Percentiles rank a stretch among this genome's conserved stretches.
These are phyloP conservation scores for Danio rerio DNA, from an alignment of 2,113 vertebrate species.

Conservation along the genomic window DNA sequence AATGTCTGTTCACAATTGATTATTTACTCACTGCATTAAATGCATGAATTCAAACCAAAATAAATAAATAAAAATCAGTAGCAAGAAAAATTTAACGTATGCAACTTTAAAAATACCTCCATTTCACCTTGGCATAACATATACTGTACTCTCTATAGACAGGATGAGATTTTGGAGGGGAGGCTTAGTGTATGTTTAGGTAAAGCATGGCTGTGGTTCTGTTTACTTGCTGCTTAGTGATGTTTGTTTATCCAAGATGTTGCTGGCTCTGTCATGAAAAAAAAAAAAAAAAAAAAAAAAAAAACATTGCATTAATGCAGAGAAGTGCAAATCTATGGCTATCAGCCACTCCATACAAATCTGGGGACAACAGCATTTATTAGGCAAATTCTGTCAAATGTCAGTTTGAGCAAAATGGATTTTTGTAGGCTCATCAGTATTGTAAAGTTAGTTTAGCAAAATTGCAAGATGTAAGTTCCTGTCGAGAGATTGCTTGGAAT, in stretches of 20 bases:
- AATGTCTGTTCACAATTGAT: not conserved
- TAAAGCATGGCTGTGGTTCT: slow-evolving; percentile 28
- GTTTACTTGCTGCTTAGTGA: slow-evolving; percentile 43
- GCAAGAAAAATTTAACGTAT: not conserved
- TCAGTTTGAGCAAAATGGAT: slow-evolving; percentile 9
- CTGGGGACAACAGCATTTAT: not conserved
- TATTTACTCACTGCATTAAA: not conserved
- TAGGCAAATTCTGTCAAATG: slow-evolving; percentile 8
- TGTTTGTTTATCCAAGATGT: slow-evolving; percentile 54
- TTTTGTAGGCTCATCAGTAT: slow-evolving; percentile 20
- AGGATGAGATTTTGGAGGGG: slow-evolving; percentile 9
- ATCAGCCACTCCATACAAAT: slow-evolving; percentile 17
- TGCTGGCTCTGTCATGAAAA: slow-evolving; percentile 14
- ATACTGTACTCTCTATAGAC: slow-evolving; percentile 1
- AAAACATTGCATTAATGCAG: not conserved
- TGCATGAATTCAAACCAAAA: not conserved
- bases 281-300: not conserved
- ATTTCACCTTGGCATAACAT: slow-evolving; percentile 11
- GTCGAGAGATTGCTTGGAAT: not conserved
- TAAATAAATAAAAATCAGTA: not conserved
- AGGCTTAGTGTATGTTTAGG: slow-evolving; percentile 42
- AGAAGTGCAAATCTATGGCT: not conserved
- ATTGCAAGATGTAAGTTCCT: not conserved
- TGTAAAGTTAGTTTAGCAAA: not conserved
- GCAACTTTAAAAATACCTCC: not conserved